Base-by-base conservation (phyloP, 2,797 vertebrate species). In the Mormyrops boulengeri region DNA sequence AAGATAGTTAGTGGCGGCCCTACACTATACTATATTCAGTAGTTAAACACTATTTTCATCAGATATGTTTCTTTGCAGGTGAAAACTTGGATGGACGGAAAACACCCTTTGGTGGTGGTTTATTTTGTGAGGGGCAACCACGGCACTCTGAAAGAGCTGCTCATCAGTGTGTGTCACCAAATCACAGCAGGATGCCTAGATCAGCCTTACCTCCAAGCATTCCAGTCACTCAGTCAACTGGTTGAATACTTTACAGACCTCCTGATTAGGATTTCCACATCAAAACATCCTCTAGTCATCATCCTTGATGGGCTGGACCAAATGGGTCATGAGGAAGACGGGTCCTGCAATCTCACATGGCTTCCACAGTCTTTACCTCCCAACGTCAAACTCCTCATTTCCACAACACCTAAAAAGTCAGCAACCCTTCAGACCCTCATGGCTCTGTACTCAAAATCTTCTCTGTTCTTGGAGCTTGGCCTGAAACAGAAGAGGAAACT, bases 241-340 rank as follows among this genome's bases (percentile, higher is more conserved):
- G 91, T 92, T 91, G 88, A 94, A 17, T 90, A 6, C 17, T 92
- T 97, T 53, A 90, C 52, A 30, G 92, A 89, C 34, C 94, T 96
- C 82, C 89, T 97, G 88, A 91, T 87, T n/a, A 7, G 26, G n/a
- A 90, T 91, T 49, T 94, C 96, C 1, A 93, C 94, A 1, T 62
- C 84, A 34, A 89, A 91, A 88, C 93, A 69, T 57, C 95, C 94
- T 88, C 89, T 97, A 2, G 89, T 96, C 84, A 89, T 97, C 0
- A 92, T 96, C 88, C 89, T 97, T 0, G 94, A 95, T 87, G 96
- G 94, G 2, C 89, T 97, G 60, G 96, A 96, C 92, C 95, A 95
- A 87, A 88, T 95, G 0, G 92, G 34, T 60, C 30, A 88, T 88
- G 88, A 88, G 82, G 73, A 53, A 14, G 86, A 88, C 3, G 89